Evolutionary conservation across 2,888 invertebrate species (phyloP), one percentile per base, ranked within the genome.

Genomic region (Kuschelorhynchus macadamiae): DNA sequence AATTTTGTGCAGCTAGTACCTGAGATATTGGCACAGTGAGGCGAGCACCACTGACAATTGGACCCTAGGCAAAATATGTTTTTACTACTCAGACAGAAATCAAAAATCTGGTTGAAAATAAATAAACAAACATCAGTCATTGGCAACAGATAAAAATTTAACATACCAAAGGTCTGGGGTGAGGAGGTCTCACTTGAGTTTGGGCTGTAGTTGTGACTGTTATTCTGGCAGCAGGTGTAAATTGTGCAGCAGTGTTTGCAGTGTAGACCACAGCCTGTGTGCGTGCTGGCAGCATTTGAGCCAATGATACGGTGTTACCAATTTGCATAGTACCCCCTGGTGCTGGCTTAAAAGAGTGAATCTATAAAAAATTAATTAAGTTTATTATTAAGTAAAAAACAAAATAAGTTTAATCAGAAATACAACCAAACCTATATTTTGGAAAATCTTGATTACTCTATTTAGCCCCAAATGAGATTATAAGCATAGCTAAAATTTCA

Each of bases 241-340:
- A 78, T 63, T 79, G 81, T 5, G 76, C 72, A 17, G 76, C 76
- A 8, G 81, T 77, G 68, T 78, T 81, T 17, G 78, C 71, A 71
- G 74, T 80, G 64, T 84, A 84, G 17, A 84, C 82, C 42, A 84
- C 80, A 36, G 83, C 80, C 75, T 83, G 84, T 12, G 82, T 82
- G 39, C 84, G 76, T 16, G 79, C 69, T n/a, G 84, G 83, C 36
- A 83, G 59, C 42, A 83, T 82, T 74, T 83, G 84, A 16, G 81
- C 81, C 25, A 82, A 75, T 11, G 83, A 81, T 11, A 83, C 69
- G 11, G 83, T 76, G 67, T 76, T 79, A n/a, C 79, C 80, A 25
- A 83, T 71, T 74, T 83, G 82, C 52, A 83, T 79, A 46, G 78
- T 78, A 4, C 80, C 72, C n/a, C n/a, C n/a, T 16, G 81, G 71